Conservation (phyloP, 2,113 vertebrate genomes). For the Strix uralensis region DNA sequence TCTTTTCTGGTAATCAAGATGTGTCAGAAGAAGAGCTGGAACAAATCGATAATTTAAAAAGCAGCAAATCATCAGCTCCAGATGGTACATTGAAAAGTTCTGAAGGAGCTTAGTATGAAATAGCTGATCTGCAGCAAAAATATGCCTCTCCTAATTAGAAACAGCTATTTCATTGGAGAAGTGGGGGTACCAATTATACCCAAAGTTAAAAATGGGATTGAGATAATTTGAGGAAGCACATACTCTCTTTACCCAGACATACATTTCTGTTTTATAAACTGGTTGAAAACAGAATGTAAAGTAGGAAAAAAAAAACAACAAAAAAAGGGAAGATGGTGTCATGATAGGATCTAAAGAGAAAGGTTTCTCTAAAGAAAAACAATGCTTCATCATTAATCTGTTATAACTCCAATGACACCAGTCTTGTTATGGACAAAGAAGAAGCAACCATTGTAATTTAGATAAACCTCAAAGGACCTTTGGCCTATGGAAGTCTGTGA, state of each 20-base stretch:
- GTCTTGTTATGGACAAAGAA: background rate
- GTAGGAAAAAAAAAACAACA: background rate
- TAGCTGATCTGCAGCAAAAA: conserved; percentile 39
- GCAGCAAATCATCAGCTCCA: conserved; percentile 54
- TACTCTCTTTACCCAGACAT: background rate
- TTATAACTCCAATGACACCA: background rate
- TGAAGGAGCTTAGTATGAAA: conserved; percentile 13
- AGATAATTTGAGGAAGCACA: background rate
- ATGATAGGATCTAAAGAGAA: background rate
- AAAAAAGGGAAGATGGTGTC: background rate
- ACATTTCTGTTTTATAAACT: background rate
- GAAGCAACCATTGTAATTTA: background rate
- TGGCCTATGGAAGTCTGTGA: background rate
- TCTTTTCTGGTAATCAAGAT: conserved; percentile 63
- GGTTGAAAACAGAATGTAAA: background rate
- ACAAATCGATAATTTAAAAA: conserved; percentile 63
- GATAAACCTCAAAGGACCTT: background rate
- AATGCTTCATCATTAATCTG: background rate
- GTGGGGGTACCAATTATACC: background rate
- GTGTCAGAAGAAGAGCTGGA: conserved; percentile 58
- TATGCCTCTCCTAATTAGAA: conserved; percentile 30
- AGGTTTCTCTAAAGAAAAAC: background rate
- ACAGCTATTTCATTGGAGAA: background rate
- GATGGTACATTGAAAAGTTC: conserved; percentile 47
- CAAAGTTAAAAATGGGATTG: background rate